A percentile compares a stretch with the other conserved stretches of the same genome.
phyloP scores from a whole-genome alignment of 2,888 invertebrate genomes.

The Mimachlamys varia region DNA sequence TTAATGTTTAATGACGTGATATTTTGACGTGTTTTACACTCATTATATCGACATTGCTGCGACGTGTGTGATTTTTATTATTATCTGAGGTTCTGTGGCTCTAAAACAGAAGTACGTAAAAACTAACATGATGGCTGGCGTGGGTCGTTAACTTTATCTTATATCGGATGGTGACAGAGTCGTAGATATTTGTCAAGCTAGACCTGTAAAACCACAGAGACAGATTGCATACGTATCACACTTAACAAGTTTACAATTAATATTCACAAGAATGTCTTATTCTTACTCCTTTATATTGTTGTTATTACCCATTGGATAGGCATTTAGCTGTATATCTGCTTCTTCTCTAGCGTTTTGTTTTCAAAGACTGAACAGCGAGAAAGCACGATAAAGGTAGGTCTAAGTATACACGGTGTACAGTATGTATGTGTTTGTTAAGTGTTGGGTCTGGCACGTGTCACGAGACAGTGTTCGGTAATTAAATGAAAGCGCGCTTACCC shows the following conservation, averaged over 20 bases:
- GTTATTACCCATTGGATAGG: too few relatives aligned
- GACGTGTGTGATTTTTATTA: background rate
- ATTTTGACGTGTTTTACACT: background rate
- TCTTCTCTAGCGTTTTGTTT: background rate
- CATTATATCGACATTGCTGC: background rate
- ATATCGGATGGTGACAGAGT: background rate
- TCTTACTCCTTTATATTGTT: too few relatives aligned
- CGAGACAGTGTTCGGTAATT: background rate
- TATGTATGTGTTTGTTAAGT: too few relatives aligned
- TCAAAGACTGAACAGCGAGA: too few relatives aligned
- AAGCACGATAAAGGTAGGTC: too few relatives aligned
- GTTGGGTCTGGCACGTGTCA: background rate
- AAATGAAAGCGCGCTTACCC: background rate
- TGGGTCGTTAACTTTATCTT: too few relatives aligned
- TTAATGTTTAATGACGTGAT: background rate
- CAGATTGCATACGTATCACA: too few relatives aligned
- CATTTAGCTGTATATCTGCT: background rate
- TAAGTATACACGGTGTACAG: too few relatives aligned
- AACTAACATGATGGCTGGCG: background rate
- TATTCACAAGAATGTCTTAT: too few relatives aligned
- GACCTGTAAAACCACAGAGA: too few relatives aligned
- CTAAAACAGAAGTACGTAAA: background rate
- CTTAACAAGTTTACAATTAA: too few relatives aligned
- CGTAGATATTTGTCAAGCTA: too few relatives aligned
- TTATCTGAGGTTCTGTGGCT: background rate